Evolutionary conservation across 2,797 vertebrate species (phyloP), one percentile per base, ranked within the genome.

Genomic region (Alouatta caraya): DNA sequence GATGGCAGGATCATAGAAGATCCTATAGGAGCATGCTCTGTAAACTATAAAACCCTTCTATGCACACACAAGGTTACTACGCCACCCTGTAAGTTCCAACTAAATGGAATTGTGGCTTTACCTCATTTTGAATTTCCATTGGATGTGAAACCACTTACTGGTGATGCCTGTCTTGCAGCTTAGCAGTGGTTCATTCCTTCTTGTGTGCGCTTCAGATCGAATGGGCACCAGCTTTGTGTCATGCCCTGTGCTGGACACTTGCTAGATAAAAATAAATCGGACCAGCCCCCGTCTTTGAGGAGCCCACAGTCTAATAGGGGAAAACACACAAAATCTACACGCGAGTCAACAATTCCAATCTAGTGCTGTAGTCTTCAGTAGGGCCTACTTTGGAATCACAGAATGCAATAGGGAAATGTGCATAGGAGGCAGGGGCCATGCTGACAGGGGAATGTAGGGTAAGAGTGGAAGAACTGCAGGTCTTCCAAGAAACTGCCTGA

Each of bases 401-500:
- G 61, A 39, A 5, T 12, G 39, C 84, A 28, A 57, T 0, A 28
- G 61, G 52, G 13, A 22, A 57, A 28, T 14, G 64, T 4, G 12
- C 2, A 0, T 11, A 5, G 24, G 37, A 42, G 52, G 4, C 33
- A 80, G 55, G n/a, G 61, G 75, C 17, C 12, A 22, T 59, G 8
- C 22, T 26, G 44, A 15, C 3, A 22, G 10, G 39, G 21, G 55
- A n/a, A 13, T 5, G 3, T 10, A 3, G 0, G 1, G 0, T 4
- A 15, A 1, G 2, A 0, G 4, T 17, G 19, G 7, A 30, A 73
- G 48, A 48, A 8, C 0, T 44, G 17, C 0, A 46, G 30, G 15
- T 5, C 13, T 39, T 26, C 37, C 28, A 0, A 39, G 73, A 81
- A 42, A 15, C 21, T 6, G 7, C 42, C 21, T 33, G 39, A 24